phyloP scores from a whole-genome alignment of 2,113 vertebrate species.

The Sinocyclocheilus grahami region DNA sequence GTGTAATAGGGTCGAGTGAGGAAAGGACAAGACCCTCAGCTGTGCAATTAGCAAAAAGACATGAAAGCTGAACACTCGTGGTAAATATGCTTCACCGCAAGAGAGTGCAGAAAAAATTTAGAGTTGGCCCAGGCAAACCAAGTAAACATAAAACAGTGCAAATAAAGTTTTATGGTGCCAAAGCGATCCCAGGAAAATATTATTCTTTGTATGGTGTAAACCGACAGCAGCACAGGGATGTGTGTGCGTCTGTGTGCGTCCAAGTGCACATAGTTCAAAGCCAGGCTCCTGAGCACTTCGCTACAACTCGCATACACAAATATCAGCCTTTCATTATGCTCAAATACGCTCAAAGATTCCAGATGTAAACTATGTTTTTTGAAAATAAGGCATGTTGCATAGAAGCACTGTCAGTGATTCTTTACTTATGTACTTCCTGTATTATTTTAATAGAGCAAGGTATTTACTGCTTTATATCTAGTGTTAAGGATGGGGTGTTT shows the following conservation, averaged over 20 bases:
- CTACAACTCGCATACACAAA: slow-evolving; percentile 15
- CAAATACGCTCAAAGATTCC: neutral
- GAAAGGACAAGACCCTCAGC: slow-evolving; percentile 59
- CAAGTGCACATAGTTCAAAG: slow-evolving; percentile 31
- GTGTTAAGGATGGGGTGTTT: neutral
- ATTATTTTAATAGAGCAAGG: neutral
- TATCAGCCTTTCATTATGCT: neutral
- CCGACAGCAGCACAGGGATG: slow-evolving; percentile 57
- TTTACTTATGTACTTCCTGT: neutral
- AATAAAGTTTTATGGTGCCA: slow-evolving; percentile 63
- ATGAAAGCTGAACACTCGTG: slow-evolving; percentile 57
- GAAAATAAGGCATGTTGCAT: neutral
- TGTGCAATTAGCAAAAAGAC: slow-evolving; percentile 61
- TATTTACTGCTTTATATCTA: neutral
- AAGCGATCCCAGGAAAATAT: slow-evolving; percentile 64
- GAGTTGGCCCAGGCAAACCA: slow-evolving; percentile 49
- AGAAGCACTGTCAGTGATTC: neutral
- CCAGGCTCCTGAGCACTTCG: slow-evolving; percentile 7
- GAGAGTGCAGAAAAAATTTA: slow-evolving; percentile 49
- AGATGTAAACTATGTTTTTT: neutral
- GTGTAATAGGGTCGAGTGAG: slow-evolving; percentile 5
- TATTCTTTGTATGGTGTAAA: slow-evolving; percentile 63
- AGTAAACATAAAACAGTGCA: slow-evolving; percentile 60
- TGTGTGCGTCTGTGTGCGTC: neutral
- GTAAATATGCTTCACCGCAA: slow-evolving; percentile 56